Base-by-base conservation (phyloP, 2,113 vertebrate species). In the Nannobrachium achirus region DNA sequence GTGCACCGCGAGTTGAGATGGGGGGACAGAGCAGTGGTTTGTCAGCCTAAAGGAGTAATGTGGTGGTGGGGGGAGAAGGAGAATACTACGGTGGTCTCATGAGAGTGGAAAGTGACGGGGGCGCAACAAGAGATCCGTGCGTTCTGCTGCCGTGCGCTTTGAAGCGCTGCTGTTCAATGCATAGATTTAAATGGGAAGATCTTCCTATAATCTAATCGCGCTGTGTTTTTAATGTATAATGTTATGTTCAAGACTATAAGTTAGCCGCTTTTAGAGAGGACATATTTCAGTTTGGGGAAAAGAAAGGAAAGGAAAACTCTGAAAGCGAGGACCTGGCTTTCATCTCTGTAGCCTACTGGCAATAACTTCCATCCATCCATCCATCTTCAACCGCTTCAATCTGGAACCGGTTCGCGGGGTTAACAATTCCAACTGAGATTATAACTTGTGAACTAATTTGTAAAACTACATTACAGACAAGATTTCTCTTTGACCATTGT, bases 51-150 rank as follows among this genome's bases (percentile, higher is more conserved):
- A 15, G 19, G 1, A 20, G 74, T n/a, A 77, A 82, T 83, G 84
- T 72, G 85, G 73, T 58, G 76, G 66, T 71, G 76, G 46, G 11
- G n/a, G n/a, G n/a, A n/a, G n/a, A n/a, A n/a, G n/a, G n/a, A n/a
- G 45, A 20, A 73, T 66, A 75, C 39, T 66, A 8, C 53, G 60
- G 78, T 48, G 16, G 56, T 84, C 78, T 81, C 68, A 70, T 75
- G 64, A 86, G 69, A 6, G 49, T 55, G 51, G 70, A 83, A 55
- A 41, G 13, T 67, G 67, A 69, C 2, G 61, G 64, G 60, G 40
- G 53, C 78, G 80, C 77, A 79, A 61, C 74, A 63, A 63, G 58
- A 75, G 57, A 42, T 38, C 11, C 64, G 55, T 42, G 76, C 58
- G 25, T 33, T 11, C 9, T 2, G 44, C 14, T 8, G n/a, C 10